These are phyloP conservation scores for Mus minutoides DNA, from an alignment of 2,797 vertebrate species.

Conservation along the genomic window DNA sequence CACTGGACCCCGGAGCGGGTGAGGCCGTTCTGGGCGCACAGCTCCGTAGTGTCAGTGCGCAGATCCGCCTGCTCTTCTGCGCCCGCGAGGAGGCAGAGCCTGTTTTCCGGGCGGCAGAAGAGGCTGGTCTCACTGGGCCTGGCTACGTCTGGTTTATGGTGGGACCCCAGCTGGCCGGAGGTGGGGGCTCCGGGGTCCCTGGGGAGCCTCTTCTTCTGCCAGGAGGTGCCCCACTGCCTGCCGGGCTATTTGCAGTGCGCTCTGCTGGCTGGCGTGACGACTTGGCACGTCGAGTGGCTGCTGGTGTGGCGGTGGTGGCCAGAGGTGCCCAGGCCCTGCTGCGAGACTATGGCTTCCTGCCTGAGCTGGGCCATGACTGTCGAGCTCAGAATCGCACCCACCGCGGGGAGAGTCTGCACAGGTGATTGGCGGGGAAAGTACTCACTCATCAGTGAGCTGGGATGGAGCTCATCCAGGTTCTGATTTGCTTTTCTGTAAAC, in stretches of 20 bases:
- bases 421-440: slow-evolving; percentile 86
- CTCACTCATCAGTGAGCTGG: neutral
- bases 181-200: slow-evolving; percentile 87
- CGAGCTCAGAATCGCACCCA: slow-evolving; percentile 93
- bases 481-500: slow-evolving; percentile 18
- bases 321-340: slow-evolving; percentile 94
- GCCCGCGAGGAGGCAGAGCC: slow-evolving; percentile 95
- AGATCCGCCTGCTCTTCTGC: slow-evolving; percentile 97
- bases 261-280: slow-evolving; percentile 96
- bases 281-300: slow-evolving; percentile 91
- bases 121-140: slow-evolving; percentile 93
- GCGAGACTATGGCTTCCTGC: slow-evolving; percentile 93
- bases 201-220: slow-evolving; percentile 85
- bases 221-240: slow-evolving; percentile 89
- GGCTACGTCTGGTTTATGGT: slow-evolving; percentile 97
- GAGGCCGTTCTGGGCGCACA: slow-evolving; percentile 91
- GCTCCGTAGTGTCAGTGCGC: slow-evolving; percentile 94
- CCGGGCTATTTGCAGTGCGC: slow-evolving; percentile 94
- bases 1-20: slow-evolving; percentile 91
- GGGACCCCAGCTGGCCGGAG: slow-evolving; percentile 90
- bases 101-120: slow-evolving; percentile 93
- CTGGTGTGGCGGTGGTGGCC: slow-evolving; percentile 95
- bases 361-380: slow-evolving; percentile 95
- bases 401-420: slow-evolving; percentile 84
- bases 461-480: neutral